phyloP scores from a whole-genome alignment of 2,113 vertebrate species.

The Hypanus sabinus region DNA sequence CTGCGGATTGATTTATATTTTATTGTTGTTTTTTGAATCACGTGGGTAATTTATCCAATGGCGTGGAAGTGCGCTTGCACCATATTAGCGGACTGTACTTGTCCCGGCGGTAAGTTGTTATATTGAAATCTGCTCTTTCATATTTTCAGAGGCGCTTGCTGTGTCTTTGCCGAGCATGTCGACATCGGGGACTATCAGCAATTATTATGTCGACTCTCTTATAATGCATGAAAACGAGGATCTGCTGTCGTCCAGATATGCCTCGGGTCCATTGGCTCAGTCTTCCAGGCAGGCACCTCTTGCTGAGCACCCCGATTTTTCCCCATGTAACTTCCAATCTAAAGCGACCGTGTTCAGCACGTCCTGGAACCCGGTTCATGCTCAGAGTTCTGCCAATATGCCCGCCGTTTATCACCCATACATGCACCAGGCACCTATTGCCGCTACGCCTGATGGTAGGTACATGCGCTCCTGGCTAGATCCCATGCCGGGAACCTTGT shows the following conservation, averaged over 20 bases:
- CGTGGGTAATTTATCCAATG: conserved; percentile 77
- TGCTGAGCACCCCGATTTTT: conserved; percentile 77
- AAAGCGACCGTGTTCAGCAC: conserved; percentile 79
- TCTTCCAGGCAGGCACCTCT: conserved; percentile 60
- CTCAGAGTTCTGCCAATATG: conserved; percentile 69
- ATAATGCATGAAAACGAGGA: conserved; percentile 81
- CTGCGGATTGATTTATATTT: conserved; percentile 96
- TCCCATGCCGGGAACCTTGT: conserved; percentile 79
- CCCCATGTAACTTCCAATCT: conserved; percentile 82
- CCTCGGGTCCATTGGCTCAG: conserved; percentile 68
- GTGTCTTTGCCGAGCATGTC: conserved; percentile 67
- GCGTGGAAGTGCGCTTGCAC: conserved; percentile 68
- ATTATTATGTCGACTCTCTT: conserved; percentile 92
- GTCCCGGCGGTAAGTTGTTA: conserved; percentile 86
- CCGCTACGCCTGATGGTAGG: conserved; percentile 77
- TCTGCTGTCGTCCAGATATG: conserved; percentile 71
- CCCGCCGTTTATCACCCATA: conserved; percentile 82
- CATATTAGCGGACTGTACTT: conserved; percentile 91
- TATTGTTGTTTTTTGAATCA: conserved; percentile 86
- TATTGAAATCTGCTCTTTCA: conserved; percentile 90
- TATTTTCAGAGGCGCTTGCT: conserved; percentile 78
- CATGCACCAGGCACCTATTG: conserved; percentile 72
- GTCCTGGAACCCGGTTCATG: conserved; percentile 81
- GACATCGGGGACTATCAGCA: conserved; percentile 85
- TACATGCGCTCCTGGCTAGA: conserved; percentile 92